Evolutionary conservation across 2,888 invertebrate species (phyloP).

Genomic region (Chrysotoxum bicinctum): DNA sequence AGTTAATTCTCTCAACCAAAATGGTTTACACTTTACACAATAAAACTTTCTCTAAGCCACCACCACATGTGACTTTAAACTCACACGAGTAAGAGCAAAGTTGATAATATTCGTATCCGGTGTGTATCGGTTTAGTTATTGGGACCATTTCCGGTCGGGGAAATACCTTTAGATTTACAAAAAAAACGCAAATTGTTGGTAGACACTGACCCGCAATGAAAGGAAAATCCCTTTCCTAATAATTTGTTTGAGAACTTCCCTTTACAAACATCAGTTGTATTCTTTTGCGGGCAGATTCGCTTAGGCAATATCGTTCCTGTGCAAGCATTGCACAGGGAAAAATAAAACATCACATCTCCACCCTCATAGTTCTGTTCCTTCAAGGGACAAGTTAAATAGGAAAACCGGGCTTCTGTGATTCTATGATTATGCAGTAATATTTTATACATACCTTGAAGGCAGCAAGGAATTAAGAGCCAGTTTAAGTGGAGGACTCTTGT

Average conservation of each 20-base stretch:
- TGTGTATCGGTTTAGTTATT: background rate
- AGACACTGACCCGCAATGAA: background rate
- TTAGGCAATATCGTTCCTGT: conserved; percentile 4
- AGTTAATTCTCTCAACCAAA: conserved; percentile 44
- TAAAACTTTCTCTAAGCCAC: conserved; percentile 27
- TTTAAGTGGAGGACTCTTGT: conserved; percentile 34
- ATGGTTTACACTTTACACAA: conserved; percentile 25
- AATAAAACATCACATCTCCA: background rate
- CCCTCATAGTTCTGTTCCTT: background rate
- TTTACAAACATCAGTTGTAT: background rate
- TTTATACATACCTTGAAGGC: conserved; percentile 14
- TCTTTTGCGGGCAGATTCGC: background rate
- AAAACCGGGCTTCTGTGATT: background rate
- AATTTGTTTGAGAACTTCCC: conserved; percentile 36
- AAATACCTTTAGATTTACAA: background rate
- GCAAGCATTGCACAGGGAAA: background rate
- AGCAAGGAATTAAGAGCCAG: conserved; percentile 18
- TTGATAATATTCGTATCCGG: conserved; percentile 21
- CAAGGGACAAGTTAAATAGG: background rate
- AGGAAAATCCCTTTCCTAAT: conserved; percentile 30
- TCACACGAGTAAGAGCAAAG: background rate
- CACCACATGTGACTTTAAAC: conserved; percentile 7
- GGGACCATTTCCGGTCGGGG: conserved; percentile 7
- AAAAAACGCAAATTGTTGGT: background rate
- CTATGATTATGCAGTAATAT: conserved; percentile 7